Evolutionary conservation across 2,888 invertebrate species (phyloP), one percentile per base, ranked within the genome.

Genomic region (Dysmachus trigonus): DNA sequence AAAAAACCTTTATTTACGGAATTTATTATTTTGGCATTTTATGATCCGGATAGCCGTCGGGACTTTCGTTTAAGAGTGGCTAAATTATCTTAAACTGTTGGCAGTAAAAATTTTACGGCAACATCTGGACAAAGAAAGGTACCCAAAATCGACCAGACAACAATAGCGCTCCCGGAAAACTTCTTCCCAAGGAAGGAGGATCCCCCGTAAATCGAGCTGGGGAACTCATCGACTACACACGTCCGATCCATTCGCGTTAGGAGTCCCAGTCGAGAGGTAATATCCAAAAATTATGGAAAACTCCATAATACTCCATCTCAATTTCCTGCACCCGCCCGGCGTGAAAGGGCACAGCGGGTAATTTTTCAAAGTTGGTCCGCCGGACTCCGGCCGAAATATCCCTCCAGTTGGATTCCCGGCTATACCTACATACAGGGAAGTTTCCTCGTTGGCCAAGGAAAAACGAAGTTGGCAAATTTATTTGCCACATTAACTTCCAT

Each of bases 281-380:
- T 51, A 51, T 41, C 47, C 27, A 79, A 79, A 79, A 79, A 79
- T 79, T 79, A 79, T 79, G 51, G 51, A 51, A 79, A 79, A 47
- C 79, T 79, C 79, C 79, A 79, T 79, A 79, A 79, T 41, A 79
- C 79, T 79, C 47, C 27, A 47, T 79, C 79, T 79, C 79, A 79
- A 79, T 79, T 79, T 79, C 79, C 51, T 7, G 30, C 79, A 47
- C 47, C 79, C 79, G 15, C 31, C 47, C 51, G 30, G 51, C 15
- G 79, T 30, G 47, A 79, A 79, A 51, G 79, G 47, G 47, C 79
- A 79, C 79, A 79, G 79, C 51, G 38, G 79, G 79, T 22, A 62
- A 62, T 62, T 62, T 62, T 62, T 62, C 62, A 62, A 62, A 62
- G 62, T 62, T 62, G 5, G 1, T n/a, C 10, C 62, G 22, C 27